Evolutionary conservation across 2,888 invertebrate species (phyloP), one percentile per base, ranked within the genome.

Genomic region (Xestia c-nigrum): DNA sequence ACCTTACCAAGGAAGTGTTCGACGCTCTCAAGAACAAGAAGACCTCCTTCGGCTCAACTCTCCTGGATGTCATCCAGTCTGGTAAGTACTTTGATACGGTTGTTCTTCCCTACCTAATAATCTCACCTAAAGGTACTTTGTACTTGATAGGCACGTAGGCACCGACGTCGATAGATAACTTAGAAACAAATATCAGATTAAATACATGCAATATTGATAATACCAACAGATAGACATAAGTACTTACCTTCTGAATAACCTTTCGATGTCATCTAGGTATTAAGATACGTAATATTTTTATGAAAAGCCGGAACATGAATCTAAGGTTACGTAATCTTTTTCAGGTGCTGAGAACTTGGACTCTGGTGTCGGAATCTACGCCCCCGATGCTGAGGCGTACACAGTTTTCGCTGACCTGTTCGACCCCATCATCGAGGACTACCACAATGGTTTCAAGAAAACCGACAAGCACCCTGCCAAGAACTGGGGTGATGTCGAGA

Each of bases 341-440:
- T 72, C 94, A 98, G 98, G 99, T 94, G 97, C 99, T 93, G 99
- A 99, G 97, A 99, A 99, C 96, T 98, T 98, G 95, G 99, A 99
- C 97, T 99, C 99, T 87, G 99, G 99, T 91, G 98, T 99, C 85
- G 99, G 99, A 94, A 98, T 99, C 97, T 99, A 99, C 94, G 99
- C 99, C 78, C 99, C 99, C 80, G 99, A 99, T 95, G 99, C 99
- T 85, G 99, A 99, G 96, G 96, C 99, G 75, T 99, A 99, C 97
- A 98, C 98, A 90, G 97, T 98, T 76, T 99, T 99, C 96, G 97
- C 98, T 85, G 98, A 98, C 77, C 97, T 99, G 89, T 99, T 99
- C 96, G 99, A 99, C 97, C 99, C 99, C 95, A 98, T 99, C 97
- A 99, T 99, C 95, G 99, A 99, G 94, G 99, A 99, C 94, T 99